phyloP scores from a whole-genome alignment of 2,797 vertebrate genomes.

The Clarias platycephalus region DNA sequence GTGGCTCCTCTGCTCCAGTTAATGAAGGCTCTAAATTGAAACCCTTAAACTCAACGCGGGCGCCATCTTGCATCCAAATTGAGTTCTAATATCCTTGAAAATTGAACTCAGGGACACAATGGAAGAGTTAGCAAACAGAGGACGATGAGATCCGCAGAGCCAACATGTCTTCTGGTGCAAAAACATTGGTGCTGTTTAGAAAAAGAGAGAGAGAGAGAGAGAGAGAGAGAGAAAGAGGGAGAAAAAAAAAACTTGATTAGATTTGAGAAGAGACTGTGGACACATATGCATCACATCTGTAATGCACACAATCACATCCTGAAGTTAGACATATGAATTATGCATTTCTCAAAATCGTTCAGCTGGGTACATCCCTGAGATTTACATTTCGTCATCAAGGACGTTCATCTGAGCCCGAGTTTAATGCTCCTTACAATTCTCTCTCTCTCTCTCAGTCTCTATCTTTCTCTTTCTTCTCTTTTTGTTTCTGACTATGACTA shows the following conservation, averaged over 20 bases:
- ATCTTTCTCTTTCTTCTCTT: not conserved
- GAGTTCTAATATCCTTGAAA: constrained; percentile 60
- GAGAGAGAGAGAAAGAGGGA: constrained; percentile 11
- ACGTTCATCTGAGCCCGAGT: constrained; percentile 52
- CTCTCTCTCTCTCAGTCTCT: constrained; percentile 4
- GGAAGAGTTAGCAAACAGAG: constrained; percentile 29
- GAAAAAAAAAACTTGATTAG: constrained; percentile 55
- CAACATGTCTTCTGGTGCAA: not conserved
- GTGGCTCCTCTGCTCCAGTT: constrained; percentile 50
- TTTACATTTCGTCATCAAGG: constrained; percentile 83
- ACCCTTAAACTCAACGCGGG: constrained; percentile 51
- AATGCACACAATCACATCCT: constrained; percentile 71
- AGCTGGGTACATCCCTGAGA: constrained; percentile 77
- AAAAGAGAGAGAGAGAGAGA: constrained; percentile 1
- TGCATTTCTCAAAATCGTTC: constrained; percentile 74
- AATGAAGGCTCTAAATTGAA: constrained; percentile 60
- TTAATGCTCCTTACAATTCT: constrained; percentile 64
- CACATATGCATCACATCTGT: constrained; percentile 63
- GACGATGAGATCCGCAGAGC: constrained; percentile 20
- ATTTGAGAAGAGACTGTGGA: constrained; percentile 63
- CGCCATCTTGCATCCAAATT: constrained; percentile 58
- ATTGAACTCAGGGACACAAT: constrained; percentile 42
- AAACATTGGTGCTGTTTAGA: not conserved
- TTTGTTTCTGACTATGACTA: not conserved
- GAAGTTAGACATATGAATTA: constrained; percentile 76